These are phyloP conservation scores for Acanthosepion pharaonis DNA, from an alignment of 2,888 invertebrate genomes.

Conservation along the genomic window DNA sequence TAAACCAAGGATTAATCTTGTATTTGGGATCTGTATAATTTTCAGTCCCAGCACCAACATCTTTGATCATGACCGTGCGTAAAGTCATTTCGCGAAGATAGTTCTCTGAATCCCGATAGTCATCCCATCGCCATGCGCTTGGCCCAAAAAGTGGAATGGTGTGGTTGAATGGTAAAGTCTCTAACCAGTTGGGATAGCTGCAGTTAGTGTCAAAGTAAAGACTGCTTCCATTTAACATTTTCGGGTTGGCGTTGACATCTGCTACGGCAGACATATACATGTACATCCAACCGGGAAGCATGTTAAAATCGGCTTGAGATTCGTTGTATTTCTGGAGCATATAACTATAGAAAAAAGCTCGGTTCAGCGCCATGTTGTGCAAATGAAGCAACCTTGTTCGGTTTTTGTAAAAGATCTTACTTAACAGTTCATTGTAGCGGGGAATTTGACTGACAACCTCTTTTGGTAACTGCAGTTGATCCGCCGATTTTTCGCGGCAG, in stretches of 20 bases:
- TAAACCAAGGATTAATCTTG: constrained; percentile 57
- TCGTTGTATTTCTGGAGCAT: constrained; percentile 62
- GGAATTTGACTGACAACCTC: constrained; percentile 87
- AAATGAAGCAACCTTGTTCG: constrained; percentile 92
- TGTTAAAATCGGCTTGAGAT: constrained; percentile 79
- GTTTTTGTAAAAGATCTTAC: constrained; percentile 83
- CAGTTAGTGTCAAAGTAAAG: constrained; percentile 94
- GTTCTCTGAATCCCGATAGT: constrained; percentile 87
- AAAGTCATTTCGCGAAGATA: constrained; percentile 92
- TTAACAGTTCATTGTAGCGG: constrained; percentile 77
- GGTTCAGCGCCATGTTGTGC: constrained; percentile 94
- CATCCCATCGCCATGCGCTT: constrained; percentile 81
- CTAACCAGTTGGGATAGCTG: constrained; percentile 93
- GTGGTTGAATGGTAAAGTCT: constrained; percentile 84
- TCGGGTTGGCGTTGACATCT: constrained; percentile 92
- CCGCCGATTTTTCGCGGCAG: constrained; percentile 89
- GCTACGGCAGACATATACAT: constrained; percentile 94
- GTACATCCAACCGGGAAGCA: constrained; percentile 98
- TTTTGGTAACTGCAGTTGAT: constrained; percentile 86
- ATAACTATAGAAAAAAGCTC: constrained; percentile 84
- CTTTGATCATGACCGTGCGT: constrained; percentile 82
- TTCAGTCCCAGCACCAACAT: constrained; percentile 81
- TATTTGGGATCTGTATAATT: constrained; percentile 82
- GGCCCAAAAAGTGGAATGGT: constrained; percentile 95
- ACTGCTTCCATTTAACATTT: constrained; percentile 86